phyloP scores from a whole-genome alignment of 2,113 vertebrate genomes.

The Trochalopteron elliotii region DNA sequence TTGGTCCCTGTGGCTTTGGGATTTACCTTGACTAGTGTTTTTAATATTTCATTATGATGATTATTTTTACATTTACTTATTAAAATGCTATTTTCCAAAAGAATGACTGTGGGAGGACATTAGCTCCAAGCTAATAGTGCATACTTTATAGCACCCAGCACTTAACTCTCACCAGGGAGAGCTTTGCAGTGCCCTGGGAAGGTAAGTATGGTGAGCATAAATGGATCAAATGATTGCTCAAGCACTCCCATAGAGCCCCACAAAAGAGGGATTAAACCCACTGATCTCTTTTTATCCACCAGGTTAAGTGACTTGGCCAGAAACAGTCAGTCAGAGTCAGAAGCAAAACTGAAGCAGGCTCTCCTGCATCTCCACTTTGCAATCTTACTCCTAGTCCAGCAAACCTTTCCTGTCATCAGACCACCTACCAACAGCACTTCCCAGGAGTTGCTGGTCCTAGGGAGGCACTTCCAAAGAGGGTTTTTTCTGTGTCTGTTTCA shows the following conservation, averaged over 20 bases:
- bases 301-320: constrained; percentile 8
- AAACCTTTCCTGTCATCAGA: not conserved
- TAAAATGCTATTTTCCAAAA: constrained; percentile 19
- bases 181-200: not conserved
- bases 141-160: not conserved
- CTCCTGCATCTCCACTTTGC: not conserved
- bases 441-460: not conserved
- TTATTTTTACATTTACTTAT: constrained; percentile 42
- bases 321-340: not conserved
- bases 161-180: not conserved
- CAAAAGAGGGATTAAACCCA: not conserved
- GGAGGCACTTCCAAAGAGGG: not conserved
- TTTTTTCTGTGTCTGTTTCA: not conserved
- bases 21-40: not conserved
- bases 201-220: not conserved
- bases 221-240: not conserved
- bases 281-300: not conserved
- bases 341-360: not conserved
- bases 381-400: not conserved
- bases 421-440: not conserved
- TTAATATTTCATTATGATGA: not conserved
- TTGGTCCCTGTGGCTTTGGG: not conserved
- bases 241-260: not conserved
- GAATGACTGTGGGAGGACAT: not conserved
- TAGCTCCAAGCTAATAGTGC: not conserved